These are phyloP conservation scores for Hydrochoerus hydrochaeris DNA, from an alignment of 2,113 vertebrate genomes.

Conservation along the genomic window DNA sequence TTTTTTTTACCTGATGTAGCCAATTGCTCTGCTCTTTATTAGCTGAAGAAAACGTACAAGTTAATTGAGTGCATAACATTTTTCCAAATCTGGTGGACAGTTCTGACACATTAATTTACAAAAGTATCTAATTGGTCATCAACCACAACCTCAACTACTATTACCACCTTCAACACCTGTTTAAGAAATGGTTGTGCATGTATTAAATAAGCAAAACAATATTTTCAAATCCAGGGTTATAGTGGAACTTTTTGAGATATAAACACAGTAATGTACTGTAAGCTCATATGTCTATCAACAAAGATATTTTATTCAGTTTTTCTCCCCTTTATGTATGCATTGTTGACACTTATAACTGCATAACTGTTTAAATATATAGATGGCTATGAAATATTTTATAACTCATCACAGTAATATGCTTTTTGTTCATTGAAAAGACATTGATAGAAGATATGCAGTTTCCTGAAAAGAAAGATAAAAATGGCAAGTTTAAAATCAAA, in stretches of 20 bases:
- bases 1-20: not conserved
- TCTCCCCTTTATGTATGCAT: not conserved
- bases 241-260: not conserved
- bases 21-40: not conserved
- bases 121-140: not conserved
- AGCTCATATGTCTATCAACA: not conserved
- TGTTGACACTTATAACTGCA: not conserved
- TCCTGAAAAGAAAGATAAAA: not conserved
- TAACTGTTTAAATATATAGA: not conserved
- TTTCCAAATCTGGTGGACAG: not conserved
- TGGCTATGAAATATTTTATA: not conserved
- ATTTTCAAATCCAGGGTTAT: not conserved
- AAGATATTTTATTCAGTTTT: not conserved
- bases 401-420: not conserved
- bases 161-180: not conserved
- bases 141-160: not conserved
- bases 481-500: constrained; percentile 15
- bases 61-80: not conserved
- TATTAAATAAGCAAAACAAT: not conserved
- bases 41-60: not conserved
- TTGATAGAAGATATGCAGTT: not conserved
- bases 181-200: not conserved
- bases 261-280: not conserved
- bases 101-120: not conserved
- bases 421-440: not conserved